Conservation (phyloP, 2,113 vertebrate species). For the Bubo blakistoni region DNA sequence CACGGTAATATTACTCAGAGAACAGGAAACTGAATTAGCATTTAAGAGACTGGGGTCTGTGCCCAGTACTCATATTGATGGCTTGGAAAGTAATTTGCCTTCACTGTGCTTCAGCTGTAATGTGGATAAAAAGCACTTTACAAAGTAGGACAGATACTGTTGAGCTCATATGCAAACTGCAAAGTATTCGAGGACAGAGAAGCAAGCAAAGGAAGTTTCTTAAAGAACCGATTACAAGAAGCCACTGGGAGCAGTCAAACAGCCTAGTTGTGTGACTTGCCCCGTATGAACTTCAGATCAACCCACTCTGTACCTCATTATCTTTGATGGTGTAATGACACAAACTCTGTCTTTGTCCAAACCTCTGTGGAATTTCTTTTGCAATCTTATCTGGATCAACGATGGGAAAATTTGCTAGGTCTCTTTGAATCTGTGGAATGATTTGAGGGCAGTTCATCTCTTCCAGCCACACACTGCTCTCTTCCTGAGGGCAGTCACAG, state of each 20-base stretch:
- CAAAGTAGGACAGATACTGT: neutral
- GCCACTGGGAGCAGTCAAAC: neutral
- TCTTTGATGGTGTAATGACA: slow-evolving; percentile 97
- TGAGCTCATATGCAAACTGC: neutral
- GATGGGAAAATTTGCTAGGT: slow-evolving; percentile 78
- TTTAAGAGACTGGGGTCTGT: neutral
- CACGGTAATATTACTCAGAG: neutral
- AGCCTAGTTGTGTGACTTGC: neutral
- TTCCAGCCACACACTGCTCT: slow-evolving; percentile 79
- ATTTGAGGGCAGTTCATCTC: slow-evolving; percentile 86
- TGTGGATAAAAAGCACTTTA: neutral
- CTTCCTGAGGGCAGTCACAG: slow-evolving; percentile 88
- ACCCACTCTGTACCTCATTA: slow-evolving; percentile 80
- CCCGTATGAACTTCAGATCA: neutral
- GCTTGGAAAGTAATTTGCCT: neutral
- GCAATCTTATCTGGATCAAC: slow-evolving; percentile 88
- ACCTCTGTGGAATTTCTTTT: slow-evolving; percentile 87
- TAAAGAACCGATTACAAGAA: neutral
- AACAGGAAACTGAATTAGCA: neutral
- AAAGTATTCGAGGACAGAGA: neutral
- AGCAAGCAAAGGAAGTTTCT: neutral
- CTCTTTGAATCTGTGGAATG: slow-evolving; percentile 87
- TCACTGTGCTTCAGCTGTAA: neutral
- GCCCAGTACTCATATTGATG: neutral
- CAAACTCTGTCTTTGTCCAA: slow-evolving; percentile 92